Conservation (phyloP, 2,797 vertebrate genomes). For the Merluccius polli region DNA sequence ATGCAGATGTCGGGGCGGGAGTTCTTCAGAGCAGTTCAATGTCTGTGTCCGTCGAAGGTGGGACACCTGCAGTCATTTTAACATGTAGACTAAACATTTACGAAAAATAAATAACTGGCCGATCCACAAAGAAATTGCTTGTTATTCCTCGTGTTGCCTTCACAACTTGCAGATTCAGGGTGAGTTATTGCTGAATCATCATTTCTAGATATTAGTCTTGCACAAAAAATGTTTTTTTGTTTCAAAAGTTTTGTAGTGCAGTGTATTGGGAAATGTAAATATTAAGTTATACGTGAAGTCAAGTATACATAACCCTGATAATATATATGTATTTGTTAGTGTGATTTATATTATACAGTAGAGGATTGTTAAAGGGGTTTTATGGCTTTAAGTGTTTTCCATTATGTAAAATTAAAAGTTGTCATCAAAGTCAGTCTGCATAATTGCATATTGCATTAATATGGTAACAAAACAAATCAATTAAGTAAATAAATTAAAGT, state of each 20-base stretch:
- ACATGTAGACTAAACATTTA: slow-evolving; percentile 18
- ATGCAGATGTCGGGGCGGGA: no score
- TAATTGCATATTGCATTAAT: not conserved
- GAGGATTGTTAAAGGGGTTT: not conserved
- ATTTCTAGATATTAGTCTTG: no score
- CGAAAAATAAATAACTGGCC: not conserved
- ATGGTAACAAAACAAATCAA: not conserved
- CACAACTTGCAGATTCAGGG: not conserved
- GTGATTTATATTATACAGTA: not conserved
- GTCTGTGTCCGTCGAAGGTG: slow-evolving; percentile 11
- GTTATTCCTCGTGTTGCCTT: not conserved
- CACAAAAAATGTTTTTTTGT: no score
- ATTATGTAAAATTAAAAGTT: no score
- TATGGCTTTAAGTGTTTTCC: not conserved
- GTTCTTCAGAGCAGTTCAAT: slow-evolving; percentile 21
- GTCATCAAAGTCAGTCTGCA: not conserved
- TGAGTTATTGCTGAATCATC: not conserved
- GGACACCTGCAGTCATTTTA: slow-evolving; percentile 38
- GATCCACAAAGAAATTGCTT: not conserved
- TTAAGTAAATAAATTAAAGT: not conserved
- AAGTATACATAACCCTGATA: no score
- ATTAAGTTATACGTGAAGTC: no score
- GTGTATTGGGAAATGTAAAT: no score
- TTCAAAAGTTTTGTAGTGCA: no score
- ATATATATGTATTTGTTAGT: not conserved